Percentiles rank a stretch among this genome's conserved stretches.
Evolutionary conservation across 2,888 invertebrate genomes (phyloP).

Genomic region (Melinaea marsaeus): DNA sequence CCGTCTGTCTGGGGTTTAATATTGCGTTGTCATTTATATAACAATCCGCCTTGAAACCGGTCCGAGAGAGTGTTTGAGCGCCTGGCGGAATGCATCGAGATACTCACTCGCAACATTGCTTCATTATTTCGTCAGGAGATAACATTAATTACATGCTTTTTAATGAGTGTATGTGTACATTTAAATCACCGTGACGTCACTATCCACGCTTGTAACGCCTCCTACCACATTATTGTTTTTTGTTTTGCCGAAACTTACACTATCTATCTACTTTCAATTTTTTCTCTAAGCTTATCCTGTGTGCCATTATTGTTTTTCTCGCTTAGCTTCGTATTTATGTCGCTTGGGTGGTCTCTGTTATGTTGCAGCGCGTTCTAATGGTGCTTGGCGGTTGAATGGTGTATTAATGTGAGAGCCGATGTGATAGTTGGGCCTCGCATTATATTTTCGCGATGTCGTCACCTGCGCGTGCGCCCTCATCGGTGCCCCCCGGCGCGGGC

Average conservation of each 20-base stretch:
- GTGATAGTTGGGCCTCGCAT: constrained; percentile 43
- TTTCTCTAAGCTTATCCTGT: constrained; percentile 9
- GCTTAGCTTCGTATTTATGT: constrained; percentile 68
- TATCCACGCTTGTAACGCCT: not conserved
- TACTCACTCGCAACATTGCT: not conserved
- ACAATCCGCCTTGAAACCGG: constrained; percentile 7
- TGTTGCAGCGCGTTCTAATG: constrained; percentile 73
- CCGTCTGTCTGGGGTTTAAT: not conserved
- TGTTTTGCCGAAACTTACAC: constrained; percentile 1
- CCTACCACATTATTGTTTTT: not conserved
- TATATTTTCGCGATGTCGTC: constrained; percentile 54
- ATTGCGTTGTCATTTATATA: constrained; percentile 4
- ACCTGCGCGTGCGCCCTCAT: constrained; percentile 60
- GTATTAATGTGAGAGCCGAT: constrained; percentile 46
- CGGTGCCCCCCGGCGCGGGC: constrained; percentile 62
- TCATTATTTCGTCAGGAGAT: not conserved
- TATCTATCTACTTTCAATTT: constrained; percentile 7
- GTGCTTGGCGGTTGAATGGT: constrained; percentile 54
- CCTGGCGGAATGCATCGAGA: not conserved
- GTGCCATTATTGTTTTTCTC: constrained; percentile 33
- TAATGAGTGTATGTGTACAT: not conserved
- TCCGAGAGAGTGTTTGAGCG: not conserved
- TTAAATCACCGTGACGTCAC: not conserved
- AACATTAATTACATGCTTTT: not conserved
- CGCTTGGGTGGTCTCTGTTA: constrained; percentile 68